Evolutionary conservation across 2,113 vertebrate genomes (phyloP), one percentile per base, ranked within the genome.

Genomic region (Cyprinodon variegatus): DNA sequence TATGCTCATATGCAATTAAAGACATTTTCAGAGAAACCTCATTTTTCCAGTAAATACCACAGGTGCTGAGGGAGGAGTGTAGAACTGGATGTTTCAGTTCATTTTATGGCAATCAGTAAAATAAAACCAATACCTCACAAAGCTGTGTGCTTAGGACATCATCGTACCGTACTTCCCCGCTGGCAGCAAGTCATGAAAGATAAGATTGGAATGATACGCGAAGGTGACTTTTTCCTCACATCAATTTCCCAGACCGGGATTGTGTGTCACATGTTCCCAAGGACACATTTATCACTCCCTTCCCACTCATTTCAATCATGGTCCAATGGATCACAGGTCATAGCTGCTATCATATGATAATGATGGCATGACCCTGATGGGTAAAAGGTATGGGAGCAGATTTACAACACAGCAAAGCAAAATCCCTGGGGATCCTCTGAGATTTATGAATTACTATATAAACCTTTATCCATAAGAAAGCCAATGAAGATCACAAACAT

Each of bases 171-270:
- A 73, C 85, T 91, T 91, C 86, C 86, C 79, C 78, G 72, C 63
- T 75, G 78, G 69, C 85, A 86, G 86, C 72, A 61, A 88, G 81
- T 73, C 81, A 68, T 37, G 64, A 22, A 74, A 77, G 87, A 75
- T 3, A 69, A 79, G 78, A 29, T 64, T 4, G 17, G 74, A 78
- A 90, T 65, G 87, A 85, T 46, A 89, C 65, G 62, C 89, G 82
- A 94, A 93, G 91, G 92, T 94, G 91, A 93, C 92, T 90, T 91
- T 91, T 79, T 74, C 81, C 81, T 82, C 29, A 37, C 83, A 89
- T 93, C 87, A 87, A 88, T 91, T 85, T 89, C 68, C 45, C 72
- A 74, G 68, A 71, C 78, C 48, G 67, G 9, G 15, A 82, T 87
- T 76, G 66, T 64, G 78, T 68, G 76, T 80, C 86, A 72, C 61